Evolutionary conservation across 2,113 vertebrate species (phyloP).

Genomic region (Aptenodytes forsteri): DNA sequence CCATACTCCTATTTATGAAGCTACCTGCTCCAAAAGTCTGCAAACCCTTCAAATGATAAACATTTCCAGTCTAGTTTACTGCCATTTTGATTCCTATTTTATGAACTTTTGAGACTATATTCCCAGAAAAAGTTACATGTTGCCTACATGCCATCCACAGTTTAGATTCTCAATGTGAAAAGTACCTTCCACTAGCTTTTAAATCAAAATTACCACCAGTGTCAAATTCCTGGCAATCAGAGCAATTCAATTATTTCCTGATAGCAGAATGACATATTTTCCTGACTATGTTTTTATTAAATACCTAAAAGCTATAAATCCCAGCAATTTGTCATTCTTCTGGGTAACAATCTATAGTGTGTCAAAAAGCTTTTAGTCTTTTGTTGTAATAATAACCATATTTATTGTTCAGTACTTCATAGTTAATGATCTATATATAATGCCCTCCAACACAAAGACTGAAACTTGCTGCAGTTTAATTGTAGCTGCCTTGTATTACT

Average conservation of each 20-base stretch:
- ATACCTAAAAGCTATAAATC: conserved; percentile 38
- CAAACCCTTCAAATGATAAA: neutral
- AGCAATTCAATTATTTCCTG: conserved; percentile 33
- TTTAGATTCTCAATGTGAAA: conserved; percentile 23
- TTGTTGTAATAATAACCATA: conserved; percentile 22
- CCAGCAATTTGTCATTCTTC: conserved; percentile 9
- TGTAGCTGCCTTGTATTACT: neutral
- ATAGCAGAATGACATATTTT: conserved; percentile 11
- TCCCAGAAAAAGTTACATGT: neutral
- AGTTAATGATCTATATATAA: conserved; percentile 12
- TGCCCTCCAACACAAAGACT: neutral
- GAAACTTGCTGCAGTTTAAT: neutral
- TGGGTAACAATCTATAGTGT: neutral
- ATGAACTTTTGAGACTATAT: conserved; percentile 13
- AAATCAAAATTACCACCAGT: conserved; percentile 43
- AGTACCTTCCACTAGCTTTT: conserved; percentile 25
- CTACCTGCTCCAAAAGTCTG: neutral
- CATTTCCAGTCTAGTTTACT: neutral
- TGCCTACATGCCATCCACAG: neutral
- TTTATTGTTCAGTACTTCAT: conserved; percentile 27
- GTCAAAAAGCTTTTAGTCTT: conserved; percentile 51
- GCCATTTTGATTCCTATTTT: conserved; percentile 20
- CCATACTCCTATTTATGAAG: neutral
- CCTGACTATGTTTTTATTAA: conserved; percentile 19
- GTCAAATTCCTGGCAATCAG: conserved; percentile 29